Evolutionary conservation across 2,113 vertebrate species (phyloP), one percentile per base, ranked within the genome.

Genomic region (Peromyscus polionotus): DNA sequence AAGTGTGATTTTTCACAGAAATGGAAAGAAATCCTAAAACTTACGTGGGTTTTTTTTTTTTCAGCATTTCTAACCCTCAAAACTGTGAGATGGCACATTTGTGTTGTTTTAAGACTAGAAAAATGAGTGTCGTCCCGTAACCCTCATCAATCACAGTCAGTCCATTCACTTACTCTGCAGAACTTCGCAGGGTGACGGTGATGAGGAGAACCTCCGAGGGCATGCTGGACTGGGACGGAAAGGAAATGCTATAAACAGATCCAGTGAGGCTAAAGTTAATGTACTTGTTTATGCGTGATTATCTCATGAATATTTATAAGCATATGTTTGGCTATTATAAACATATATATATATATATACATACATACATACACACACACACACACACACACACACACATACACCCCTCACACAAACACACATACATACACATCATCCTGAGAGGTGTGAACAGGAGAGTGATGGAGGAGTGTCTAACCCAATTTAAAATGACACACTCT

Each of bases 251-350:
- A 75, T 88, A 97, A 97, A 95, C 84, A 91, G 97, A 97, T 87
- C 54, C 42, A 12, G 51, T 80, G 90, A 96, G 95, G 70, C 77
- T 96, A 97, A 91, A 97, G 93, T 93, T 93, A 98, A 97, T 96
- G 97, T 98, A 96, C 93, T 97, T 80, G 92, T 73, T 83, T 97
- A 88, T 94, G 73, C 93, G 97, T 97, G 80, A 96, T 94, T 96
- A 80, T 24, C 67, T 77, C 54, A 97, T 97, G 96, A 96, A 95
- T 98, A 97, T 97, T 97, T 95, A 97, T 91, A 63, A 75, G 93
- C 96, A 88, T 93, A 96, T 96, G 94, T 54, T 96, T 94, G 72
- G 94, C 87, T 94, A 95, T 96, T 97, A 97, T 97, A 98, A 98
- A 97, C 76, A 70, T 96, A 98, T 70, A 57, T n/a, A 84, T 79